Evolutionary conservation across 2,888 invertebrate genomes (phyloP).

Genomic region (Sepiola atlantica): DNA sequence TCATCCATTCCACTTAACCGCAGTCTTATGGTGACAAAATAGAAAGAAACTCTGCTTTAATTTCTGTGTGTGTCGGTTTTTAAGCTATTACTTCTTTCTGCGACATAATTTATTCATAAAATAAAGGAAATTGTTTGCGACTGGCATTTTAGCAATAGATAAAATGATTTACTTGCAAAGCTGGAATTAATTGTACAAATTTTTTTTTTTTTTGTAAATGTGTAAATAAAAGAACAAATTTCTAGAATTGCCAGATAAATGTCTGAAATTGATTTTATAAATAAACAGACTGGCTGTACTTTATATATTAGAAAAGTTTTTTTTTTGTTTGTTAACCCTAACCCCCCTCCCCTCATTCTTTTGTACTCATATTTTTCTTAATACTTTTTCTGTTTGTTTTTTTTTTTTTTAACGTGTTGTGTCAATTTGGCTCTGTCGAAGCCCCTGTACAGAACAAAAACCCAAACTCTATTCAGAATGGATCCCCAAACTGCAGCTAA

Average conservation of each 20-base stretch:
- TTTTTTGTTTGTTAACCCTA: no score
- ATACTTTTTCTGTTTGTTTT: neutral
- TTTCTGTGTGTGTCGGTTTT: neutral
- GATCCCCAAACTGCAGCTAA: neutral
- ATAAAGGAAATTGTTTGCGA: neutral
- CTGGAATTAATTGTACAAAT: neutral
- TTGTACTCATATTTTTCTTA: neutral
- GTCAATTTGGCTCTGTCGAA: neutral
- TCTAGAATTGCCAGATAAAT: neutral
- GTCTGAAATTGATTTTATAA: neutral
- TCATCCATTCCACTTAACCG: no score
- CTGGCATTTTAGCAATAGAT: neutral
- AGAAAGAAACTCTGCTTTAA: no score
- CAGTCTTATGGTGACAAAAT: no score
- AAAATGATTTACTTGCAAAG: neutral
- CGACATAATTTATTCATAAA: neutral
- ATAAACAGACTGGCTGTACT: no score
- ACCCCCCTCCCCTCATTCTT: neutral
- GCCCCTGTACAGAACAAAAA: neutral
- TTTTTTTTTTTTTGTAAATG: neutral
- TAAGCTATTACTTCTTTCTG: neutral
- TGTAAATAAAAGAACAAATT: neutral
- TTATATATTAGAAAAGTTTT: no score
- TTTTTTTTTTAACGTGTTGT: neutral
- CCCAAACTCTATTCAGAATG: neutral